A percentile compares a stretch with the other conserved stretches of the same genome.
phyloP scores from a whole-genome alignment of 2,113 vertebrate genomes.

The Microtus richardsoni region DNA sequence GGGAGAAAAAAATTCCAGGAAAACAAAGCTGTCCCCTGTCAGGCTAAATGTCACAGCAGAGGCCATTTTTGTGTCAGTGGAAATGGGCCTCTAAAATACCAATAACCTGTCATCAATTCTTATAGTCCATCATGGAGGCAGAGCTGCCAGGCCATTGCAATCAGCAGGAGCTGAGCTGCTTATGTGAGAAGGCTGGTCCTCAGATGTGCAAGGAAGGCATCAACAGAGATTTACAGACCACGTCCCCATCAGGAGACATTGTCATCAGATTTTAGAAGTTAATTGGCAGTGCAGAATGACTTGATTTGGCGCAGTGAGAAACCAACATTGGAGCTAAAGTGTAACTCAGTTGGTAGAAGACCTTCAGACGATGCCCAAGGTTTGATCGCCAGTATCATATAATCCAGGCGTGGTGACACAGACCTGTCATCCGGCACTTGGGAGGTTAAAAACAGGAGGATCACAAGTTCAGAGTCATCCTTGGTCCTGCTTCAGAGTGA shows the following conservation, averaged over 20 bases:
- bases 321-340: background rate
- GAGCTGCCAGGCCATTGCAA: background rate
- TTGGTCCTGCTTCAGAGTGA: too few species aligned
- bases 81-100: background rate
- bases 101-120: background rate
- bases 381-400: too few species aligned
- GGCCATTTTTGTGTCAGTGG: background rate
- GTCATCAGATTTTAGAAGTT: background rate
- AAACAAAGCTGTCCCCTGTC: background rate
- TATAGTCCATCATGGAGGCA: background rate
- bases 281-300: background rate
- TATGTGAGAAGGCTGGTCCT: background rate
- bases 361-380: background rate
- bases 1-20: background rate
- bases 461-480: background rate
- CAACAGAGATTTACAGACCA: background rate
- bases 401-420: background rate
- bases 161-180: too few species aligned
- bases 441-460: background rate
- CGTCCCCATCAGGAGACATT: background rate
- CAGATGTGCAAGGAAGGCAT: background rate
- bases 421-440: background rate
- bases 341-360: background rate
- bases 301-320: background rate
- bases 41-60: slow-evolving; percentile 26